Conservation (phyloP, 64 coral and sea anemone genomes). For the Catalaphyllia jardinei region DNA sequence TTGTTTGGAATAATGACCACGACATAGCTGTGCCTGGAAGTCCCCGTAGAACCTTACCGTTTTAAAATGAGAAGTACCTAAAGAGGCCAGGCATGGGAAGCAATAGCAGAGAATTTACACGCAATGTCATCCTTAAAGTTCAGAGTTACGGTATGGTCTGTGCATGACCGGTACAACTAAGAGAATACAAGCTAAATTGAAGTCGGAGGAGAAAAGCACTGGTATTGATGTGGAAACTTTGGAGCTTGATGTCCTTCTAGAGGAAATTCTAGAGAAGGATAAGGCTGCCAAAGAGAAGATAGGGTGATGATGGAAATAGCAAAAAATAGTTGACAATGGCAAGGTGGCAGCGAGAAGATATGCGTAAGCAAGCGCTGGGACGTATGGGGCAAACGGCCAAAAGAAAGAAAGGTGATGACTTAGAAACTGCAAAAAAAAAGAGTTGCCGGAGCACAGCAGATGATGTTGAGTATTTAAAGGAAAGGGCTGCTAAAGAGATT, state of each 20-base stretch:
- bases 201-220: constrained; percentile 19
- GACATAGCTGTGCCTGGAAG: constrained; percentile 49
- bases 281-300: background rate
- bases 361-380: constrained; percentile 43
- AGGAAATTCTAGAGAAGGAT: constrained; percentile 19
- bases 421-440: too few relatives aligned
- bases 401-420: too few relatives aligned
- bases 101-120: constrained; percentile 58
- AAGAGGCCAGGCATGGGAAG: constrained; percentile 50
- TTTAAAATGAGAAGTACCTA: constrained; percentile 42
- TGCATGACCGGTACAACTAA: constrained; percentile 37
- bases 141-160: constrained; percentile 52
- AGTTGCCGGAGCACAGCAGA: too few relatives aligned
- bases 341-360: constrained; percentile 16
- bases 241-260: constrained; percentile 41
- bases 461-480: background rate
- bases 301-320: constrained; percentile 29
- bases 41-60: constrained; percentile 28
- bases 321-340: constrained; percentile 18
- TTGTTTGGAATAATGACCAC: constrained; percentile 55
- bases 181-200: constrained; percentile 9
- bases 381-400: constrained; percentile 4
- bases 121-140: constrained; percentile 40
- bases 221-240: constrained; percentile 48
- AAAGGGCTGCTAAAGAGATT: too few relatives aligned